These are phyloP conservation scores for Sphaerodactylus townsendi DNA, from an alignment of 2,113 vertebrate species.

Conservation along the genomic window DNA sequence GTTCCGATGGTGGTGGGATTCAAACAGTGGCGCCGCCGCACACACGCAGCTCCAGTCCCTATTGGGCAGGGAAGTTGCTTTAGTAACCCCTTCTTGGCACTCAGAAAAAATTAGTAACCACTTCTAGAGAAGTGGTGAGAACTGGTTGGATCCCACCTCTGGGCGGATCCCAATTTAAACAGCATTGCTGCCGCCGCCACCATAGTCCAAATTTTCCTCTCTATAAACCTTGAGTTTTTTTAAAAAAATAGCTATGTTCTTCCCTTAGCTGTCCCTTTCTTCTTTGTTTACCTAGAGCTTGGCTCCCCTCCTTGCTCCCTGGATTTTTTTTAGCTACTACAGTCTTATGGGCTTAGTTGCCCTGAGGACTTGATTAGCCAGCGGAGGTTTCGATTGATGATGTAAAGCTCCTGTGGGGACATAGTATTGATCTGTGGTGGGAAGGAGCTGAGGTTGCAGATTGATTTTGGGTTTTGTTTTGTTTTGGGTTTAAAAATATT, in stretches of 20 bases:
- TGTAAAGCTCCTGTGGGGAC: rapidly evolving
- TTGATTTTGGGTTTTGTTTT: background rate
- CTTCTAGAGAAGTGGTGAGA: too few species aligned
- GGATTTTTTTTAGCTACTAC: background rate
- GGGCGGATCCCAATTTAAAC: background rate
- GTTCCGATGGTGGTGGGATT: too few species aligned
- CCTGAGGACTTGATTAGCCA: background rate
- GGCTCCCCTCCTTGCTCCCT: background rate
- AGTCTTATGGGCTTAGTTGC: background rate
- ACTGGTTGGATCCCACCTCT: too few species aligned
- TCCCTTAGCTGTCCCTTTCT: background rate
- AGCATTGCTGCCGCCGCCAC: background rate
- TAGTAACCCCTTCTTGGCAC: too few species aligned
- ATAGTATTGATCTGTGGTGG: rapidly evolving
- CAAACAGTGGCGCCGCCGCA: too few species aligned
- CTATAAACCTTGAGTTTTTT: background rate
- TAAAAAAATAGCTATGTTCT: background rate
- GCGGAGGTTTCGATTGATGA: background rate
- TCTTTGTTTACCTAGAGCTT: background rate
- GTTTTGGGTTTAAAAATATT: background rate
- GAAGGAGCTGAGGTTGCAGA: background rate
- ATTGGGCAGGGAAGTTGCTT: too few species aligned
- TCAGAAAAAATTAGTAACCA: too few species aligned
- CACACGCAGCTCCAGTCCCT: too few species aligned
- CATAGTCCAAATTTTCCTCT: background rate